Evolutionary conservation across 2,888 invertebrate genomes (phyloP).

Genomic region (Lacanobia wlatinum): DNA sequence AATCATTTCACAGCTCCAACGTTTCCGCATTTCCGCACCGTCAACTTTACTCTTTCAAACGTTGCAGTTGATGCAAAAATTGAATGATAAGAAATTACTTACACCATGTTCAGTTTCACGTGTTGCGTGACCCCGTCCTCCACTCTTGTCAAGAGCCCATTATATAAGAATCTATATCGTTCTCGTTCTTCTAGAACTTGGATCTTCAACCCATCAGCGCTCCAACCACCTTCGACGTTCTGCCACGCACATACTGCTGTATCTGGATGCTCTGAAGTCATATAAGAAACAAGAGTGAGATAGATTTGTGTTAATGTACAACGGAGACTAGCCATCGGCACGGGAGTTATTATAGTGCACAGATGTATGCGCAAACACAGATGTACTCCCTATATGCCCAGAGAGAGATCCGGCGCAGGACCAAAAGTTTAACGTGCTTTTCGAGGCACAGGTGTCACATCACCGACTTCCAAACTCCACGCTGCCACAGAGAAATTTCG

Average conservation of each 20-base stretch:
- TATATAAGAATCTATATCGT: slow-evolving; percentile 92
- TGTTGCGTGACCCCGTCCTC: slow-evolving; percentile 77
- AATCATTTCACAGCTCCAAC: background rate
- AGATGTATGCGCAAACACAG: no score
- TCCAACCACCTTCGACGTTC: slow-evolving; percentile 84
- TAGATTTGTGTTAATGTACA: no score
- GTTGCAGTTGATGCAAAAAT: background rate
- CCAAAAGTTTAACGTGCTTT: no score
- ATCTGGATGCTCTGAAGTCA: slow-evolving; percentile 89
- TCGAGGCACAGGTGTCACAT: no score
- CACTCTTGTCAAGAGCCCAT: slow-evolving; percentile 92
- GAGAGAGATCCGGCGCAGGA: no score
- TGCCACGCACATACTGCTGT: slow-evolving; percentile 83
- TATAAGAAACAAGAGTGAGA: background rate
- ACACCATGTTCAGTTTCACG: slow-evolving; percentile 91
- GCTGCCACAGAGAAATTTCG: no score
- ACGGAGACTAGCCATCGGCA: no score
- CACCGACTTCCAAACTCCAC: no score
- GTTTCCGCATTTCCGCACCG: background rate
- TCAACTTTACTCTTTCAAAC: background rate
- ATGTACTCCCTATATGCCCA: no score
- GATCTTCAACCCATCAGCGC: slow-evolving; percentile 91
- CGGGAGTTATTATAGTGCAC: no score
- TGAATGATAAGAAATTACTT: slow-evolving; percentile 70
- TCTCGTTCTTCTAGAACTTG: slow-evolving; percentile 91